A percentile compares a stretch with the other conserved stretches of the same genome.
phyloP scores from a whole-genome alignment of 1,140 invertebrate species.

The Penaeus indicus region DNA sequence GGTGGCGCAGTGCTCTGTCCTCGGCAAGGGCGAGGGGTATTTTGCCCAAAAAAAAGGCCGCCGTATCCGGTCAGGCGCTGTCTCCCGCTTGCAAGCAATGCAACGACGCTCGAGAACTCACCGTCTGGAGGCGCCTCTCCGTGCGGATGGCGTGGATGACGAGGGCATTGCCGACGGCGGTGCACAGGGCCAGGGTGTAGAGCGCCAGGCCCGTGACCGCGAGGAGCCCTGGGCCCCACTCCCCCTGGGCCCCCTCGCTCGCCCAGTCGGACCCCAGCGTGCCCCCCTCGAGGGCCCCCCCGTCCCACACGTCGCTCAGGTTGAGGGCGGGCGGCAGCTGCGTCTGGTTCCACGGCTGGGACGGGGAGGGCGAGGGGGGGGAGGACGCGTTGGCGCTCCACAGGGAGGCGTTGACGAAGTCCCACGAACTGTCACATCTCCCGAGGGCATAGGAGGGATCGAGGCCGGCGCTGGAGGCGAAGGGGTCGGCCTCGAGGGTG shows the following conservation, averaged over 20 bases:
- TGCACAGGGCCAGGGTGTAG: conserved; percentile 70
- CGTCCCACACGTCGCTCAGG: background rate
- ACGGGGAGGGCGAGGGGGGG: too few species aligned
- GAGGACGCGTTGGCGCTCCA: too few species aligned
- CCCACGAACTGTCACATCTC: too few species aligned
- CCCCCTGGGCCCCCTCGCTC: conserved; percentile 1
- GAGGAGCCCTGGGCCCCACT: conserved; percentile 49
- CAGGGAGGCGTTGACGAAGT: too few species aligned
- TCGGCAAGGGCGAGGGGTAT: too few species aligned
- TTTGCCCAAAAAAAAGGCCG: too few species aligned
- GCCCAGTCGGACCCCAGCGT: background rate
- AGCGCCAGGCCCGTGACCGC: conserved; percentile 70
- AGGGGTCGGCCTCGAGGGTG: too few species aligned
- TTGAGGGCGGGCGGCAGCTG: background rate
- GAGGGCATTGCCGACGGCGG: conserved; percentile 72
- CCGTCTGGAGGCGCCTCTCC: conserved; percentile 72
- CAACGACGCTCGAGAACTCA: conserved; percentile 66
- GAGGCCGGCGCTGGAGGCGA: too few species aligned
- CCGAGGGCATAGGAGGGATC: too few species aligned
- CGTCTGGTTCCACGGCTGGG: too few species aligned
- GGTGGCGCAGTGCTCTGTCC: too few species aligned
- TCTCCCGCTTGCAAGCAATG: background rate
- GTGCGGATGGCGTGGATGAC: conserved; percentile 73
- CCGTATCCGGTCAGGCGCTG: too few species aligned
- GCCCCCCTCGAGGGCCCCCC: background rate